phyloP scores from a whole-genome alignment of 2,888 invertebrate species.

The Eurytoma californica region DNA sequence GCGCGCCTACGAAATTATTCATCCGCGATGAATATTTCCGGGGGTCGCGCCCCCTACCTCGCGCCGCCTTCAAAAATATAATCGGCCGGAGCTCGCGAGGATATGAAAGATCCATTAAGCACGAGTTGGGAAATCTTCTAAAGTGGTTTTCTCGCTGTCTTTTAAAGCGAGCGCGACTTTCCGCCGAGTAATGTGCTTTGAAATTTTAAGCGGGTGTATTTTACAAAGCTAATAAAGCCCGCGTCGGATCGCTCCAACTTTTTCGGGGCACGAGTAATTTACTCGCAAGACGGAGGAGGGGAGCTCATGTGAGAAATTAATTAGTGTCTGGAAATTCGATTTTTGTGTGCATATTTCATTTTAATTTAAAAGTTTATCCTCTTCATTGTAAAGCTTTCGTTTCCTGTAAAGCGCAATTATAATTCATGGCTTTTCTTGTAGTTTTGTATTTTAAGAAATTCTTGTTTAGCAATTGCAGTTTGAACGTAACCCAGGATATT shows the following conservation, averaged over 20 bases:
- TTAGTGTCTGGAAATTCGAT: no score
- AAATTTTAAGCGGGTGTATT: neutral
- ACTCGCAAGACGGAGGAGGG: no score
- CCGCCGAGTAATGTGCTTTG: neutral
- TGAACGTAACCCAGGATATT: no score
- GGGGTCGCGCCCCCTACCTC: neutral
- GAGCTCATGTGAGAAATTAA: no score
- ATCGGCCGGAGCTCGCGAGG: neutral
- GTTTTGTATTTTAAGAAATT: neutral
- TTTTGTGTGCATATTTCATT: no score
- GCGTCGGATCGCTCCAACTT: no score
- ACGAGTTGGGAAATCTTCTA: neutral
- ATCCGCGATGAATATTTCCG: neutral
- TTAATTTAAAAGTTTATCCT: no score
- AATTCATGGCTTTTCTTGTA: neutral
- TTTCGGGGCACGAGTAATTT: no score
- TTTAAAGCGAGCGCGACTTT: neutral
- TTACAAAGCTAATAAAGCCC: no score
- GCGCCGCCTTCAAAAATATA: conserved; percentile 7
- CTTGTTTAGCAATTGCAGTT: neutral
- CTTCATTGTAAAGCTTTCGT: no score
- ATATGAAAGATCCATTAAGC: neutral
- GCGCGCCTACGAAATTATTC: conserved; percentile 5
- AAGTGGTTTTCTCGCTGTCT: neutral
- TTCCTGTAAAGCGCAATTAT: neutral